Conservation (phyloP, 2,797 vertebrate species). For the Champsocephalus esox region DNA sequence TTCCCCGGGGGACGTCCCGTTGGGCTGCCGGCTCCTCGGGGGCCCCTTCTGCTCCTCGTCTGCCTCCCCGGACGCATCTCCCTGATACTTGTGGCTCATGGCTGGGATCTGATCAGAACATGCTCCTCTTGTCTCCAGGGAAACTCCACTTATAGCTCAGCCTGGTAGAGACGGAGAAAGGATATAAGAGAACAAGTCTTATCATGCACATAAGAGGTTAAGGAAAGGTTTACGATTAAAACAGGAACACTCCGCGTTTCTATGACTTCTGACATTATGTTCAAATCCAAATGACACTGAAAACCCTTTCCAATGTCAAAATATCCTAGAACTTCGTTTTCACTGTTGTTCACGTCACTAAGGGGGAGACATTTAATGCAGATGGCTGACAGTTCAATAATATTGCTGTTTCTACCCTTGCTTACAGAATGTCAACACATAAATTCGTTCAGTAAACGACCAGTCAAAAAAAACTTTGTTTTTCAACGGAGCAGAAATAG, state of each 20-base stretch:
- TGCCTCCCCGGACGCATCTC: slow-evolving; percentile 45
- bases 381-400: too few relatives aligned
- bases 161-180: slow-evolving; percentile 38
- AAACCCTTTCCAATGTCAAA: too few relatives aligned
- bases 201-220: background rate
- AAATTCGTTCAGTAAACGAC: too few relatives aligned
- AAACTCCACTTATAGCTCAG: slow-evolving; percentile 44
- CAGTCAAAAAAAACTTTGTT: too few relatives aligned
- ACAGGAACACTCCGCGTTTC: too few relatives aligned
- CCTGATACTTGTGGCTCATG: slow-evolving; percentile 78
- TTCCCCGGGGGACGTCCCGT: slow-evolving; percentile 55
- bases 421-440: too few relatives aligned
- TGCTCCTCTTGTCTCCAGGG: slow-evolving; percentile 44
- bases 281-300: slow-evolving; percentile 2
- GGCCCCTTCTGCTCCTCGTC: slow-evolving; percentile 57
- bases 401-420: too few relatives aligned
- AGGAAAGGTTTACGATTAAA: background rate
- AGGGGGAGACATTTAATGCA: too few relatives aligned
- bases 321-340: too few relatives aligned
- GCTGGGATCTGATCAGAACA: slow-evolving; percentile 57
- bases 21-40: slow-evolving; percentile 56
- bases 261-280: too few relatives aligned
- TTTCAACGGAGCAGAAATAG: too few relatives aligned
- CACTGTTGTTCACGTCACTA: too few relatives aligned
- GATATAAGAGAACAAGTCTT: background rate